These are phyloP conservation scores for Chironex yamaguchii DNA, from an alignment of 30 jellyfish, hydroid and myxozoan species.

Conservation along the genomic window DNA sequence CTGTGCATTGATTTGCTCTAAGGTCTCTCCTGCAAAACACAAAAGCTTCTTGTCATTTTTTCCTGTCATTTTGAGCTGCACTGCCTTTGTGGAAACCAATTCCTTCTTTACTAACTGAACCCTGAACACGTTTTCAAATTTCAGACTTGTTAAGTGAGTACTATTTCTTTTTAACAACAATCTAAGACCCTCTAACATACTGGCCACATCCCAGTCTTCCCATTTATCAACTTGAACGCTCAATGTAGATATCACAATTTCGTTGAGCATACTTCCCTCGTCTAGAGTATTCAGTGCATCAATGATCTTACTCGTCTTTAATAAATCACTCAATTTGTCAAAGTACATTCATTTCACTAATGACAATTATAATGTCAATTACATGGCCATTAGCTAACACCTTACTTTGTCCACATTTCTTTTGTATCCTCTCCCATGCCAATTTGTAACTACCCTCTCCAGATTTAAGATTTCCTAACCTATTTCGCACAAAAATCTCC, in stretches of 20 bases:
- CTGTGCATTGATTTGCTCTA: too few relatives aligned
- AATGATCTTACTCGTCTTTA: background rate
- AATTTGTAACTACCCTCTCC: constrained; percentile 1
- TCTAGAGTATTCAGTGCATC: constrained; percentile 34
- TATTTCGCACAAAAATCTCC: too few relatives aligned
- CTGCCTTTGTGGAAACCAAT: constrained; percentile 19
- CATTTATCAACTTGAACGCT: constrained; percentile 25
- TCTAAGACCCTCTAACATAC: constrained; percentile 38
- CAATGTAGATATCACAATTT: too few relatives aligned
- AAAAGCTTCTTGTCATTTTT: too few relatives aligned
- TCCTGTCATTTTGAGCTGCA: too few relatives aligned
- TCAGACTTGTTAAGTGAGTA: constrained; percentile 24
- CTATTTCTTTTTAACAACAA: constrained; percentile 48
- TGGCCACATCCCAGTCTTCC: constrained; percentile 37
- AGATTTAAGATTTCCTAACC: constrained; percentile 4
- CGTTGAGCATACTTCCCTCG: too few relatives aligned
- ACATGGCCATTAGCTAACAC: constrained; percentile 6
- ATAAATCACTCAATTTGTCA: constrained; percentile 13
- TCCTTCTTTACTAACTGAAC: background rate
- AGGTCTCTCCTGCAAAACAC: too few relatives aligned
- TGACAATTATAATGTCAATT: constrained; percentile 10
- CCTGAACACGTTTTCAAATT: too few relatives aligned
- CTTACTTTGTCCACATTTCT: constrained; percentile 33
- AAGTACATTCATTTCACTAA: background rate
- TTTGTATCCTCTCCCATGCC: constrained; percentile 42